Percentiles rank a stretch among this genome's conserved stretches.
phyloP scores from a whole-genome alignment of 2,888 invertebrate species.

The Heliconius aoede region DNA sequence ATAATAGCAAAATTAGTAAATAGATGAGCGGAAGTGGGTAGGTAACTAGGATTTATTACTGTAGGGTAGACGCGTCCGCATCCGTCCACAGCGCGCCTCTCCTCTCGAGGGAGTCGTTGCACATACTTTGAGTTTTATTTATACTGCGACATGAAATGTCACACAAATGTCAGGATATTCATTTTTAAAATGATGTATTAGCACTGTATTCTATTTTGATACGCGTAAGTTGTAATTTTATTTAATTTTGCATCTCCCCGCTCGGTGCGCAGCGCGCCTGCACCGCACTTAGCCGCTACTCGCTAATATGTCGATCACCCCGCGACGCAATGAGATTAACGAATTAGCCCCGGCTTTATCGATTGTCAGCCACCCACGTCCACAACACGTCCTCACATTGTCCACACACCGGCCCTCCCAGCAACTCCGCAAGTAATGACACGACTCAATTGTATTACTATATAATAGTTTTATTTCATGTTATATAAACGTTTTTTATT shows the following conservation, averaged over 20 bases:
- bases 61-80: not conserved
- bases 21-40: not conserved
- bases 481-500: too few relatives aligned
- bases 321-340: slow-evolving; percentile 47
- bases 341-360: slow-evolving; percentile 44
- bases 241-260: too few relatives aligned
- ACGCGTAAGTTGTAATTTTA: too few relatives aligned
- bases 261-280: slow-evolving; percentile 14
- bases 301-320: slow-evolving; percentile 47
- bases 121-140: not conserved
- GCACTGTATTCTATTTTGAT: not conserved
- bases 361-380: slow-evolving; percentile 37
- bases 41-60: not conserved
- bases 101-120: not conserved
- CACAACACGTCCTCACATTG: slow-evolving; percentile 7
- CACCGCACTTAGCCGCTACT: slow-evolving; percentile 45
- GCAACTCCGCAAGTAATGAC: too few relatives aligned
- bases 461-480: too few relatives aligned
- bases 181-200: not conserved
- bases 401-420: too few relatives aligned
- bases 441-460: too few relatives aligned
- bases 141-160: slow-evolving; percentile 7
- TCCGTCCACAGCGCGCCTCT: not conserved
- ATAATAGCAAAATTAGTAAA: not conserved
- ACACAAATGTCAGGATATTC: slow-evolving; percentile 7